Conservation (phyloP, 2,113 vertebrate genomes). For the Gopherus flavomarginatus region DNA sequence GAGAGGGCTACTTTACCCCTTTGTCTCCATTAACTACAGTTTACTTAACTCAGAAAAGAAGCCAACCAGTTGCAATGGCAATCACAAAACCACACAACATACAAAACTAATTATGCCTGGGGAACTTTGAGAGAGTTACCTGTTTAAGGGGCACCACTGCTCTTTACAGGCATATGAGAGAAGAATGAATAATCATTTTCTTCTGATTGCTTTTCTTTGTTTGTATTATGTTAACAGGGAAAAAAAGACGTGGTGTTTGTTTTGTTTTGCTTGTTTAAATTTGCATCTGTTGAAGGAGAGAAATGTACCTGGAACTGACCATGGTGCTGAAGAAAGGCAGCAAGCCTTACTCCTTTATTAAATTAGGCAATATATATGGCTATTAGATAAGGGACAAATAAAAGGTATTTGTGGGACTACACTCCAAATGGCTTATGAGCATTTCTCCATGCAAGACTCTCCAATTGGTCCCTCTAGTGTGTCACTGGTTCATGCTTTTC, state of each 20-base stretch:
- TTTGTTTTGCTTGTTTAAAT: background rate
- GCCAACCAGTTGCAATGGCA: background rate
- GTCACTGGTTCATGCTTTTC: background rate
- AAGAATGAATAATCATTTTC: background rate
- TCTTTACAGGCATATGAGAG: background rate
- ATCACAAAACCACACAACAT: rapidly evolving
- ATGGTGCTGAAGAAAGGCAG: conserved; percentile 51
- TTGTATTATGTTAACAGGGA: background rate
- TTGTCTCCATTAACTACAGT: background rate
- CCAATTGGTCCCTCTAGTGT: background rate
- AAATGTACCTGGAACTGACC: background rate
- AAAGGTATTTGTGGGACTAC: background rate
- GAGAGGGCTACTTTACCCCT: background rate
- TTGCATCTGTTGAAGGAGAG: too few relatives aligned
- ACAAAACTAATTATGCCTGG: background rate
- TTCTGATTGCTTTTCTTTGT: background rate
- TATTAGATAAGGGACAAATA: background rate
- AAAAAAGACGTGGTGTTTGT: background rate
- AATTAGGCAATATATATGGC: background rate
- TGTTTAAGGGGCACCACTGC: rapidly evolving
- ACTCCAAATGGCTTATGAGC: background rate
- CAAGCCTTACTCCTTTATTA: background rate
- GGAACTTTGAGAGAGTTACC: background rate
- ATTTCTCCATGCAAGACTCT: background rate
- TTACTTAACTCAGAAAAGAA: rapidly evolving